Conservation (phyloP, 2,888 invertebrate genomes). For the Drosophila mercatorum region DNA sequence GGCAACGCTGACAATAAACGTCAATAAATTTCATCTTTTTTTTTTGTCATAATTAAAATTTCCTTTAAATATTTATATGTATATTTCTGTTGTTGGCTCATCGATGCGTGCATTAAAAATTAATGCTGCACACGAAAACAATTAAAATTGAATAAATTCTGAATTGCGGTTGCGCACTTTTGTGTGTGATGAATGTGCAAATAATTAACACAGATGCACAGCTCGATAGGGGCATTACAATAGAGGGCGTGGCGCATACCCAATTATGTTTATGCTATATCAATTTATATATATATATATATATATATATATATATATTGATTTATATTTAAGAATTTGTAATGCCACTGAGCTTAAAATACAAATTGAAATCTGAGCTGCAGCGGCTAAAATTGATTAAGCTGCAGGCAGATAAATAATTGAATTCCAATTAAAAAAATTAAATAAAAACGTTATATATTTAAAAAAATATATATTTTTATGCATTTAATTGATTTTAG, state of each 20-base stretch:
- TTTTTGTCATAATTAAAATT: conserved; percentile 13
- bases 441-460: too few species aligned
- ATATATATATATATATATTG: too few species aligned
- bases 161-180: conserved; percentile 33
- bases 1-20: conserved; percentile 26
- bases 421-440: background rate
- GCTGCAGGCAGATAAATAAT: conserved; percentile 27
- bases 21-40: conserved; percentile 22
- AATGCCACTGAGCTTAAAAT: background rate
- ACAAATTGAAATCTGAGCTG: conserved; percentile 27
- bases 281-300: background rate
- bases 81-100: conserved; percentile 8
- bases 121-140: conserved; percentile 40
- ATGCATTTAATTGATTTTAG: background rate
- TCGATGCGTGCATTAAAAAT: conserved; percentile 38
- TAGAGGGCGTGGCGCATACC: background rate
- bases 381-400: conserved; percentile 3
- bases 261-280: background rate
- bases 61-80: conserved; percentile 6
- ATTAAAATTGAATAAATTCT: conserved; percentile 62
- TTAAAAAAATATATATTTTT: background rate
- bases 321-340: background rate
- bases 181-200: conserved; percentile 54
- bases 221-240: conserved; percentile 32
- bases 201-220: conserved; percentile 54